Evolutionary conservation across 2,888 invertebrate species (phyloP).

Genomic region (Gnatocerus cornutus): DNA sequence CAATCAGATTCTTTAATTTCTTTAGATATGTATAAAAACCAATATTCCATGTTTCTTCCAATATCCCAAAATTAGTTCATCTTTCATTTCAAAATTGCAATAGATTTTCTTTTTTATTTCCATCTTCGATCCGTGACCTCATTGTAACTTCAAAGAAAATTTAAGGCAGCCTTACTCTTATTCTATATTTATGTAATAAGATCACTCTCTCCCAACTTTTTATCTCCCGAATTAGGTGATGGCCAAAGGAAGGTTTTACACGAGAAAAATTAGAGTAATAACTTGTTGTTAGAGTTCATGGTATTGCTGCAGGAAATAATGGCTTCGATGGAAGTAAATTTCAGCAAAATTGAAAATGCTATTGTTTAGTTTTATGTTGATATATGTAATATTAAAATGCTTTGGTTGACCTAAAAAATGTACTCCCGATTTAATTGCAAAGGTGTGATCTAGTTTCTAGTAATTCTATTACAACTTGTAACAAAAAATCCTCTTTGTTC

Average conservation of each 20-base stretch:
- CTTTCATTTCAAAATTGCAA: too few relatives aligned
- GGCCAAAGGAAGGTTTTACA: background rate
- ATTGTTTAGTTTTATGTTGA: background rate
- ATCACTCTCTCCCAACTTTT: background rate
- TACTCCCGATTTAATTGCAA: background rate
- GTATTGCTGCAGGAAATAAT: background rate
- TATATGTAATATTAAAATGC: background rate
- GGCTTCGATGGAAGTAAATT: background rate
- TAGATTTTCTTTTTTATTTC: background rate
- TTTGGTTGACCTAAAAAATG: background rate
- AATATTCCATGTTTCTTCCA: too few relatives aligned
- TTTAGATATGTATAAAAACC: too few relatives aligned
- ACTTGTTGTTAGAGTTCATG: background rate
- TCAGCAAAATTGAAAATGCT: background rate
- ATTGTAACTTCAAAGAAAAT: background rate
- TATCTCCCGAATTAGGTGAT: background rate
- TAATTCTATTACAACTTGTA: too few relatives aligned
- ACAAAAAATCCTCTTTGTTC: too few relatives aligned
- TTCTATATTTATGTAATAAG: slow-evolving; percentile 3
- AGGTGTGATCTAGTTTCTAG: background rate
- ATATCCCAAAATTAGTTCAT: too few relatives aligned
- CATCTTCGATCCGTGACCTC: background rate
- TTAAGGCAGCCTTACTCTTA: background rate
- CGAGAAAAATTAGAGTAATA: background rate
- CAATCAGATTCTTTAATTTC: too few relatives aligned